These are phyloP conservation scores for Agraylea sexmaculata DNA, from an alignment of 1,140 invertebrate genomes.

Conservation along the genomic window DNA sequence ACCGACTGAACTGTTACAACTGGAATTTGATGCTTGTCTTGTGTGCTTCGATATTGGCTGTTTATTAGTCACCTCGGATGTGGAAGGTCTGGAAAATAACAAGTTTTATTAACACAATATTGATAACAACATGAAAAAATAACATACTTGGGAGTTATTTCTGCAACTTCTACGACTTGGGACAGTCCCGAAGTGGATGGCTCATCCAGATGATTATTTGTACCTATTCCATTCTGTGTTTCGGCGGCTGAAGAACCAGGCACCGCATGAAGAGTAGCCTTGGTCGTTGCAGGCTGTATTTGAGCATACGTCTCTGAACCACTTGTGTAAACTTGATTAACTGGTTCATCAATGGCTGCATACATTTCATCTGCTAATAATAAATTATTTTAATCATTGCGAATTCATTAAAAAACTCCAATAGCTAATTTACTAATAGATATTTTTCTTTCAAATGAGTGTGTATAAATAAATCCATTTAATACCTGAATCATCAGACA, in stretches of 20 bases:
- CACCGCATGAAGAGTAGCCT: constrained; percentile 40
- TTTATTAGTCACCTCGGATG: constrained; percentile 29
- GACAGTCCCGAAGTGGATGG: neutral
- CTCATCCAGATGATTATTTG: neutral
- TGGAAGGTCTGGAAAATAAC: constrained; percentile 28
- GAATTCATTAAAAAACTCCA: too few relatives aligned
- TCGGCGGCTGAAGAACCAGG: constrained; percentile 28
- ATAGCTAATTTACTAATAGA: too few relatives aligned
- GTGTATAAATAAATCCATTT: too few relatives aligned
- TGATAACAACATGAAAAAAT: constrained; percentile 1
- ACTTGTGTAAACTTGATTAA: constrained; percentile 55
- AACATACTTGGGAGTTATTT: constrained; percentile 6
- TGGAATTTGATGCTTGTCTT: constrained; percentile 67
- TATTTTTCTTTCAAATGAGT: too few relatives aligned
- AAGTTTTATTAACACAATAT: neutral
- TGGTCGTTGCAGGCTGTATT: constrained; percentile 61
- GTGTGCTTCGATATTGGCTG: constrained; percentile 47
- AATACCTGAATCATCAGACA: constrained; percentile 75
- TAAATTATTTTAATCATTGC: constrained; percentile 9
- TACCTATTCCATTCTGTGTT: constrained; percentile 14
- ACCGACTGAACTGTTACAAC: constrained; percentile 57
- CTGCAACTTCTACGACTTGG: constrained; percentile 1
- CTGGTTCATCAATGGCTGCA: constrained; percentile 74
- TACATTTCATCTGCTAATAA: constrained; percentile 69
- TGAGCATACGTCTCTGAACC: constrained; percentile 83